phyloP scores from a whole-genome alignment of 2,797 vertebrate genomes.

The Cossypha caffra region DNA sequence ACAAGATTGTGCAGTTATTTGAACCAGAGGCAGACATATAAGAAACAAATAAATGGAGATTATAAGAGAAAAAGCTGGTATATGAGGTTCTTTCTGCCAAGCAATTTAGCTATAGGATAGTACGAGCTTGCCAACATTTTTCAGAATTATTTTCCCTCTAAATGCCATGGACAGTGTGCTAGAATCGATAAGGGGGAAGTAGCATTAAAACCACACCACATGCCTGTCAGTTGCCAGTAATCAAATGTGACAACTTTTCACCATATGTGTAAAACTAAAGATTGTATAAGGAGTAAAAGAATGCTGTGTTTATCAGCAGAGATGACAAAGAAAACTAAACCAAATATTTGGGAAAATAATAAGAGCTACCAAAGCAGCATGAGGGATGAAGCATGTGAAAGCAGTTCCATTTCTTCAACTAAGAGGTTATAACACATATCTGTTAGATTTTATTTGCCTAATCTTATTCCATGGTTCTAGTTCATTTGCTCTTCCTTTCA shows the following conservation, averaged over 20 bases:
- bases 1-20: conserved; percentile 1
- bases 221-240: background rate
- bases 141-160: background rate
- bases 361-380: background rate
- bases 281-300: background rate
- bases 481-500: background rate
- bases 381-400: background rate
- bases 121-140: background rate
- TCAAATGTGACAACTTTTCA: background rate
- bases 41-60: background rate
- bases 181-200: background rate
- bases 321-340: background rate
- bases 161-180: background rate
- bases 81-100: background rate
- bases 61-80: background rate
- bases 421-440: background rate
- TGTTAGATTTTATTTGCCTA: background rate
- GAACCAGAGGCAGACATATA: background rate
- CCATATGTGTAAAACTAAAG: background rate
- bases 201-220: background rate
- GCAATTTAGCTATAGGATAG: background rate
- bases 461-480: background rate
- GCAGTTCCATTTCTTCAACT: background rate
- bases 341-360: background rate
- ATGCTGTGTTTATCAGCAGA: background rate